phyloP scores from a whole-genome alignment of 2,888 invertebrate genomes.

The Balanococcus diminutus region DNA sequence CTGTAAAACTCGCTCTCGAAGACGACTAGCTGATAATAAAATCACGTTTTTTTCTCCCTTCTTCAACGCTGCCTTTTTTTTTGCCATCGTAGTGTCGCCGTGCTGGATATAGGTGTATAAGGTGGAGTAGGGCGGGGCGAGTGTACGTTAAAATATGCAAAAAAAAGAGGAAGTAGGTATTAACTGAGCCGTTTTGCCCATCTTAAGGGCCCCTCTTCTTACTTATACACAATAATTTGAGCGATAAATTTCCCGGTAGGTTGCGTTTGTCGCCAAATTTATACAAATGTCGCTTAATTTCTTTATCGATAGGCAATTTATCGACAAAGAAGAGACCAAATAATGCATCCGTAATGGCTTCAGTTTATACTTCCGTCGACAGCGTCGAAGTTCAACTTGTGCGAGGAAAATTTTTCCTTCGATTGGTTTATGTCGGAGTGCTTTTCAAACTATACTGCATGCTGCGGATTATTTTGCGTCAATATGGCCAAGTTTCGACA shows the following conservation, averaged over 20 bases:
- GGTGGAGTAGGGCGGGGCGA: not conserved
- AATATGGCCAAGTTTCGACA: no score
- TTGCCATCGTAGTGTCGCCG: not conserved
- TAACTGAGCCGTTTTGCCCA: constrained; percentile 1
- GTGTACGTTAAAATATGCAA: not conserved
- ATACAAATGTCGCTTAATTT: constrained; percentile 36
- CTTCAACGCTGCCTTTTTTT: not conserved
- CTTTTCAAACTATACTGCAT: no score
- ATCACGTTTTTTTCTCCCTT: constrained; percentile 17
- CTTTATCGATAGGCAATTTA: constrained; percentile 36
- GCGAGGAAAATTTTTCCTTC: not conserved
- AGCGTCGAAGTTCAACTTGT: not conserved
- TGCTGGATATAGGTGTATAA: not conserved
- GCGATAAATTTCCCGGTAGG: not conserved
- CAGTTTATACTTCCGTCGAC: no score
- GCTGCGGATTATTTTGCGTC: no score
- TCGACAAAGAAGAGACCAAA: not conserved
- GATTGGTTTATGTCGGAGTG: no score
- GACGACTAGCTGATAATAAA: constrained; percentile 44
- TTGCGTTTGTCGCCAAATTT: constrained; percentile 25
- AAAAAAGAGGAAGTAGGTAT: not conserved
- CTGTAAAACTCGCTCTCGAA: not conserved
- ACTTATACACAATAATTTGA: not conserved
- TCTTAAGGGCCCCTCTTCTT: not conserved
- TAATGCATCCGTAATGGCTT: not conserved